A percentile compares a stretch with the other conserved stretches of the same genome.
These are phyloP conservation scores for Gracilinanus agilis DNA, from an alignment of 2,113 vertebrate species.

Conservation along the genomic window DNA sequence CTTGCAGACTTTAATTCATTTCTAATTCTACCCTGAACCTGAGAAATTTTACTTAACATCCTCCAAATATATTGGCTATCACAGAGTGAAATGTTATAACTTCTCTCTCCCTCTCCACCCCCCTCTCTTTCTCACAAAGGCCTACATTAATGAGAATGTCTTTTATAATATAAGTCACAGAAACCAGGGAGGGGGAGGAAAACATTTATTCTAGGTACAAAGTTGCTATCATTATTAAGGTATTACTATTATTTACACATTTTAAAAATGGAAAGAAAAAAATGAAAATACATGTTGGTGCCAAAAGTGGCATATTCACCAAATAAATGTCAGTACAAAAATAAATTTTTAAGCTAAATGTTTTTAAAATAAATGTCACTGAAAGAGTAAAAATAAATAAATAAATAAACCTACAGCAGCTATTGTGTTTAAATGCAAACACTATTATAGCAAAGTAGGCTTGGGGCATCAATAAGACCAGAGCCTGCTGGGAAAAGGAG, in stretches of 20 bases:
- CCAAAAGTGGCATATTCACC: conserved; percentile 71
- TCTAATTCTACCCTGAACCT: background rate
- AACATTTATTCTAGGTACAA: conserved; percentile 78
- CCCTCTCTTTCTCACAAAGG: background rate
- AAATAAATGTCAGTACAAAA: conserved; percentile 80
- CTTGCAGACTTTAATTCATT: background rate
- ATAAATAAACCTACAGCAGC: conserved; percentile 46
- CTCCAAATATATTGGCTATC: background rate
- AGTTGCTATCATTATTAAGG: conserved; percentile 75
- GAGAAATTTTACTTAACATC: background rate
- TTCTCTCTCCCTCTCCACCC: background rate
- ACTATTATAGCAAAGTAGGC: conserved; percentile 49
- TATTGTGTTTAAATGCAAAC: conserved; percentile 42
- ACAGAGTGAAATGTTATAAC: background rate
- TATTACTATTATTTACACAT: conserved; percentile 80
- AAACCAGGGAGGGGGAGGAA: conserved; percentile 53
- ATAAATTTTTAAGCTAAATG: conserved; percentile 75
- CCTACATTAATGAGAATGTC: background rate
- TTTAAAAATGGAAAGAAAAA: conserved; percentile 78
- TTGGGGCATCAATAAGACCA: background rate
- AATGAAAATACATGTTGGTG: conserved; percentile 56
- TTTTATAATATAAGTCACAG: conserved; percentile 30
- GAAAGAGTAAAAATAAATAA: conserved; percentile 66
- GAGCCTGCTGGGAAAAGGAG: conserved; percentile 54
- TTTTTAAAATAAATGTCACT: conserved; percentile 75